Base-by-base conservation (phyloP, 1,140 invertebrate species). In the Nasonia longicornis region DNA sequence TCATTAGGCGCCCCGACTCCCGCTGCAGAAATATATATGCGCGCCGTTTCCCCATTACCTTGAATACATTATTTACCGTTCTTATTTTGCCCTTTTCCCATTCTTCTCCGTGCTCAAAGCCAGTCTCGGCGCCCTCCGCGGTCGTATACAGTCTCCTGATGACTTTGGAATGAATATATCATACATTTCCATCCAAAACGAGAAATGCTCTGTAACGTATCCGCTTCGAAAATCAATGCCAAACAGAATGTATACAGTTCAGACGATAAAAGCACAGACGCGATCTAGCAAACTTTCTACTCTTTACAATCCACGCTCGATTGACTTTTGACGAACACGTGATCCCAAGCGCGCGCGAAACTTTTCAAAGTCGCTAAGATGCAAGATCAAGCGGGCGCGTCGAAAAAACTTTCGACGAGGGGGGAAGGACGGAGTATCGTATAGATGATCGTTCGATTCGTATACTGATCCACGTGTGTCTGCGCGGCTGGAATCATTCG, bases 1-100 rank as follows among this genome's bases (percentile, higher is more conserved):
- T 91, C 88, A 90, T 91, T 90, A 91, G 85, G 84, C 83, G 78
- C 84, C 84, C 76, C 83, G 58, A 73, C 52, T 58, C 52, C 2
- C 52, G 2, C 45, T 64, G 31, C 42, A 35, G 45, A 42, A 70
- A 81, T 58, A 63, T 71, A 71, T 70, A 83, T 26, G 26, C 69
- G 42, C 74, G 76, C 31, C 45, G 10, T 58, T 22, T 82, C 63
- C 73, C 70, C 66, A 66, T 78, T 84, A 71, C 79, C 79, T 82
- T 82, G 86, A 88, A 89, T 90, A 87, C 84, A 87, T 89, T 90
- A 89, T 89, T 90, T 89, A 89, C 84, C 86, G 87, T 89, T 88
- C 87, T 89, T 88, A 87, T 88, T 87, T 75, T 80, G 58, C 42
- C 38, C 42, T 48, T 58, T 82, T 82, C 58, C 75, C 22, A 52